These are phyloP conservation scores for Cotesia chilonis DNA, from an alignment of 1,140 invertebrate genomes.

Conservation along the genomic window DNA sequence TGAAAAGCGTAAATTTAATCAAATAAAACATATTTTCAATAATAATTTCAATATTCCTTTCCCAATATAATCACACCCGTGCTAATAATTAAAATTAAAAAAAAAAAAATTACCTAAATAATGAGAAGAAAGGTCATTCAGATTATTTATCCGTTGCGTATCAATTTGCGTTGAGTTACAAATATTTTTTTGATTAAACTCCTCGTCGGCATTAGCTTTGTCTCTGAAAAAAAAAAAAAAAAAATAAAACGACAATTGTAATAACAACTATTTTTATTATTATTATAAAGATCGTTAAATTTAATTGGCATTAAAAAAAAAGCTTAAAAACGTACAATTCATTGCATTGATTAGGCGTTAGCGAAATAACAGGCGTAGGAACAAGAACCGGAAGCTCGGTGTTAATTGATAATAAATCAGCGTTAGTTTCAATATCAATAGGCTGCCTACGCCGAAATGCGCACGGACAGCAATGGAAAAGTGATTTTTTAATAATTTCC, in stretches of 20 bases:
- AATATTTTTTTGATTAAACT: slow-evolving; percentile 50
- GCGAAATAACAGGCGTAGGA: slow-evolving; percentile 57
- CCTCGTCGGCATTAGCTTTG: slow-evolving; percentile 49
- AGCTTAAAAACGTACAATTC: slow-evolving; percentile 17
- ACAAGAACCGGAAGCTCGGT: slow-evolving; percentile 41
- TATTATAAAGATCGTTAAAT: neutral
- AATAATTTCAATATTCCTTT: neutral
- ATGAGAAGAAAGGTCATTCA: slow-evolving; percentile 33
- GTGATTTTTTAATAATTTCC: slow-evolving; percentile 44
- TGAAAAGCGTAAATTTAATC: neutral
- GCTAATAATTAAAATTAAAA: neutral
- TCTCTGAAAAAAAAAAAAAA: slow-evolving; percentile 50
- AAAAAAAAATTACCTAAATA: slow-evolving; percentile 34
- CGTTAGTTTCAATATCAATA: slow-evolving; percentile 47
- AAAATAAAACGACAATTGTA: neutral
- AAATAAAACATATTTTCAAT: neutral
- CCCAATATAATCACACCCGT: no score
- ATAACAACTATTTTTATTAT: neutral
- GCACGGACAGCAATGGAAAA: slow-evolving; percentile 61
- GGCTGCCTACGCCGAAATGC: slow-evolving; percentile 56
- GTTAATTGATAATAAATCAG: slow-evolving; percentile 38
- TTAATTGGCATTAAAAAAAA: slow-evolving; percentile 18
- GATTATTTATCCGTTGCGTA: slow-evolving; percentile 35
- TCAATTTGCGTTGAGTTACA: slow-evolving; percentile 42
- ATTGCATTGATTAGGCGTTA: slow-evolving; percentile 40